phyloP scores from a whole-genome alignment of 2,888 invertebrate genomes.

The Cryptocephalus moraei region DNA sequence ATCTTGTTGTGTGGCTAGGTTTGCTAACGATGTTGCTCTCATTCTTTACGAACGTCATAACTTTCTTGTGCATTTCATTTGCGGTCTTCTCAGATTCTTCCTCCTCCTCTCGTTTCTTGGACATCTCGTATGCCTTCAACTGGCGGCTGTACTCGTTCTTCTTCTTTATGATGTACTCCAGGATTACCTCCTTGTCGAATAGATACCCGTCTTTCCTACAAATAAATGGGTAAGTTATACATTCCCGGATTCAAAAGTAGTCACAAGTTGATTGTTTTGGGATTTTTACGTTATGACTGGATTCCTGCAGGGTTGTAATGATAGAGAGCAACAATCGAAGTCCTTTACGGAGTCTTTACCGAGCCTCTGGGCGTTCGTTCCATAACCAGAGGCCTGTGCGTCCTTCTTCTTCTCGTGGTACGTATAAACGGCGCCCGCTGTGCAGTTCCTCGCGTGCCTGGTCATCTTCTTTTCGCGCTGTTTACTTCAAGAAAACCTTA shows the following conservation, averaged over 20 bases:
- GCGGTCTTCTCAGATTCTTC: constrained; percentile 60
- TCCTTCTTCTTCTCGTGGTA: constrained; percentile 97
- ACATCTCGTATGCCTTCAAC: constrained; percentile 84
- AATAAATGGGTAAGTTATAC: constrained; percentile 3
- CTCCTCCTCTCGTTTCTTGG: constrained; percentile 65
- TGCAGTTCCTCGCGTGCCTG: constrained; percentile 95
- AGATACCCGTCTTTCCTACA: constrained; percentile 73
- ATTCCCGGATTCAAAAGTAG: background rate
- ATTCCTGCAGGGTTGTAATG: constrained; percentile 90
- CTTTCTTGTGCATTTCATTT: constrained; percentile 57
- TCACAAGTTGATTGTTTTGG: background rate
- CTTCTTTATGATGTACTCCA: constrained; percentile 89
- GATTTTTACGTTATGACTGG: constrained; percentile 72
- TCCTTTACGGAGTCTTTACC: constrained; percentile 92
- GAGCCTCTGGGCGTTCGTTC: constrained; percentile 72
- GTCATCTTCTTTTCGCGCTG: constrained; percentile 55
- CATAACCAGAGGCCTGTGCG: constrained; percentile 89
- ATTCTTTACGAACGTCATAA: constrained; percentile 71
- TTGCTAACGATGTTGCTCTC: constrained; percentile 65
- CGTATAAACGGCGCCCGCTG: constrained; percentile 96
- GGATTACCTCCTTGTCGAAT: constrained; percentile 93
- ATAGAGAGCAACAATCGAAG: constrained; percentile 96
- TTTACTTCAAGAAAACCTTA: no score
- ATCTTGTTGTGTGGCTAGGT: constrained; percentile 34
- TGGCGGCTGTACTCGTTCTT: constrained; percentile 85